A percentile compares a stretch with the other conserved stretches of the same genome.
These are phyloP conservation scores for Cepaea nemoralis DNA, from an alignment of 1,140 invertebrate species.

Conservation along the genomic window DNA sequence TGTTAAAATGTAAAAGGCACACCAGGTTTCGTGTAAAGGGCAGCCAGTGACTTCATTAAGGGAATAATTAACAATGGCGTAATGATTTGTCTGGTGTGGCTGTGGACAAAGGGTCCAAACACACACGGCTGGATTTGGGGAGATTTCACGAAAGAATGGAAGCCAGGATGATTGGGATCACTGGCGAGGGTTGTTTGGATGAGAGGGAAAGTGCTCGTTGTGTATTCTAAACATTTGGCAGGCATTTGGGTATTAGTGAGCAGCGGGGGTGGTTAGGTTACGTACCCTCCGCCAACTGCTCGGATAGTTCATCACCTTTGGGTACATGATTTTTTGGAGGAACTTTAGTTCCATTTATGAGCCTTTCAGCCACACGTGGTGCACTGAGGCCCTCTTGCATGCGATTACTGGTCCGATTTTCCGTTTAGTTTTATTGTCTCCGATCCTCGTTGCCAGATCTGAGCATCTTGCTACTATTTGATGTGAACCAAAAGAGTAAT, in stretches of 20 bases:
- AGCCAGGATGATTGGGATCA: neutral
- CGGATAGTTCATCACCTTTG: neutral
- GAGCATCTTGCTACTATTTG: no score
- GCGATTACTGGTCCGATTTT: no score
- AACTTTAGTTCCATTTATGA: no score
- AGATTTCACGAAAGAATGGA: neutral
- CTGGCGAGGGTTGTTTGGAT: neutral
- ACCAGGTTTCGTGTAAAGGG: neutral
- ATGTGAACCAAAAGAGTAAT: no score
- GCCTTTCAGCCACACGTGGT: no score
- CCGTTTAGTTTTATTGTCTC: no score
- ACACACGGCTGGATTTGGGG: neutral
- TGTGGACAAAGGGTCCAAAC: neutral
- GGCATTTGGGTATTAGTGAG: no score
- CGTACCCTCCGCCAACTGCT: neutral
- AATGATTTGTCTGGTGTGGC: neutral
- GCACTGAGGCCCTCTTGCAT: no score
- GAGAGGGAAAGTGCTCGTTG: neutral
- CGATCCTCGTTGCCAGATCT: no score
- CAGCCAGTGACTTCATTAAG: neutral
- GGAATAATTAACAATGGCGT: constrained; percentile 2
- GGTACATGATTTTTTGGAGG: no score
- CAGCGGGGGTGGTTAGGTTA: no score
- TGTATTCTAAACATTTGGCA: no score
- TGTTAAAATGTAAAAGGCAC: neutral